These are phyloP conservation scores for Phragmatobia fuliginosa DNA, from an alignment of 2,888 invertebrate genomes.

Conservation along the genomic window DNA sequence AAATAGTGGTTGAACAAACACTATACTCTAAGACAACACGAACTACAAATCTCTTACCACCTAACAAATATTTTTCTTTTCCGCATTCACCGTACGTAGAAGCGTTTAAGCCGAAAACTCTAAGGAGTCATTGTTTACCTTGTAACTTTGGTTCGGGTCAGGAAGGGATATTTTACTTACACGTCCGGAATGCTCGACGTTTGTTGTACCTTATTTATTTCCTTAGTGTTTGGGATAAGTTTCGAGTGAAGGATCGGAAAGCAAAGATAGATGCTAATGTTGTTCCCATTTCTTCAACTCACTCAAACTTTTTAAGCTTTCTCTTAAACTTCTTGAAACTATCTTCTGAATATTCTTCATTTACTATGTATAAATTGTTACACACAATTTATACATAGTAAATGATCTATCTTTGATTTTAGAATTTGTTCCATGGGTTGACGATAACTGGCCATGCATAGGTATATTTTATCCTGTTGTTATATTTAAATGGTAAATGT, in stretches of 20 bases:
- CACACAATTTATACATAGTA: too few relatives aligned
- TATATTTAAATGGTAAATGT: too few relatives aligned
- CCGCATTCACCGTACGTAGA: constrained; percentile 48
- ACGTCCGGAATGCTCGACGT: constrained; percentile 46
- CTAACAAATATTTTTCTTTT: constrained; percentile 53
- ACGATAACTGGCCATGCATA: background rate
- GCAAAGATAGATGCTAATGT: constrained; percentile 9
- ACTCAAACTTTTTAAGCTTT: background rate
- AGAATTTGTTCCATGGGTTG: background rate
- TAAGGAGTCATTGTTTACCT: constrained; percentile 56
- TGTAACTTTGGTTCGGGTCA: constrained; percentile 53
- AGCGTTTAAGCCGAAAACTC: constrained; percentile 53
- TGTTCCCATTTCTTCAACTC: background rate
- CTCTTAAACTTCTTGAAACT: too few relatives aligned
- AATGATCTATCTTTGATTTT: too few relatives aligned
- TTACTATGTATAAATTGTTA: too few relatives aligned
- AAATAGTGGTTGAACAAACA: constrained; percentile 4
- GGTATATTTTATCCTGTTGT: too few relatives aligned
- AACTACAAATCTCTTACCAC: constrained; percentile 47
- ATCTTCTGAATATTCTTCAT: background rate
- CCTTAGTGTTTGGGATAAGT: constrained; percentile 40
- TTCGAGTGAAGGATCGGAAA: constrained; percentile 28
- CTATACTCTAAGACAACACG: constrained; percentile 8
- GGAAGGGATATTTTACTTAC: constrained; percentile 62
- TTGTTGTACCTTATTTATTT: constrained; percentile 51